Evolutionary conservation across 2,888 invertebrate genomes (phyloP).

Genomic region (Chrysodeixis includens): DNA sequence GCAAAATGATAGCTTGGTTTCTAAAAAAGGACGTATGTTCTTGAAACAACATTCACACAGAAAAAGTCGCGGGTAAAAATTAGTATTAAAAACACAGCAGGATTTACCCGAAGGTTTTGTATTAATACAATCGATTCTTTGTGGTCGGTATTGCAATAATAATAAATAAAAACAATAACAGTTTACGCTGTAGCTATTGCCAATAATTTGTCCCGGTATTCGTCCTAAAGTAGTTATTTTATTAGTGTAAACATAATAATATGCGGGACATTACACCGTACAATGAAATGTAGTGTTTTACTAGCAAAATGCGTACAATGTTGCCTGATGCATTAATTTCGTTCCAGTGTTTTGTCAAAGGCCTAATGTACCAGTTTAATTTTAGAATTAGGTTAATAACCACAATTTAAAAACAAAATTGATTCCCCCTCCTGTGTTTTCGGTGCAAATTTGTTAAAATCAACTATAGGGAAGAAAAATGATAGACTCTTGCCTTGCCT

Average conservation of each 20-base stretch:
- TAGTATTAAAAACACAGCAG: not conserved
- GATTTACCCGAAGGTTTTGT: not conserved
- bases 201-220: slow-evolving; percentile 11
- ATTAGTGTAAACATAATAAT: slow-evolving; percentile 26
- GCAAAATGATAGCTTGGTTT: too few relatives aligned
- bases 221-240: slow-evolving; percentile 18
- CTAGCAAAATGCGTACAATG: slow-evolving; percentile 5
- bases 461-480: too few relatives aligned
- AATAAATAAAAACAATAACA: slow-evolving; percentile 9
- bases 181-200: slow-evolving; percentile 14
- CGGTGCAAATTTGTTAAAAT: too few relatives aligned
- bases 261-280: slow-evolving; percentile 10
- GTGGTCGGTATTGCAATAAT: slow-evolving; percentile 12
- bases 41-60: too few relatives aligned
- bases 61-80: too few relatives aligned
- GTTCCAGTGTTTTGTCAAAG: not conserved
- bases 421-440: too few relatives aligned
- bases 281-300: slow-evolving; percentile 20
- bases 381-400: not conserved
- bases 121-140: not conserved
- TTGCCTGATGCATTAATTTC: not conserved
- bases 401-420: not conserved
- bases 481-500: too few relatives aligned
- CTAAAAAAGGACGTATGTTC: too few relatives aligned
- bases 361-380: not conserved